Evolutionary conservation across 2,797 vertebrate genomes (phyloP), one percentile per base, ranked within the genome.

Genomic region (Knipowitschia caucasica): DNA sequence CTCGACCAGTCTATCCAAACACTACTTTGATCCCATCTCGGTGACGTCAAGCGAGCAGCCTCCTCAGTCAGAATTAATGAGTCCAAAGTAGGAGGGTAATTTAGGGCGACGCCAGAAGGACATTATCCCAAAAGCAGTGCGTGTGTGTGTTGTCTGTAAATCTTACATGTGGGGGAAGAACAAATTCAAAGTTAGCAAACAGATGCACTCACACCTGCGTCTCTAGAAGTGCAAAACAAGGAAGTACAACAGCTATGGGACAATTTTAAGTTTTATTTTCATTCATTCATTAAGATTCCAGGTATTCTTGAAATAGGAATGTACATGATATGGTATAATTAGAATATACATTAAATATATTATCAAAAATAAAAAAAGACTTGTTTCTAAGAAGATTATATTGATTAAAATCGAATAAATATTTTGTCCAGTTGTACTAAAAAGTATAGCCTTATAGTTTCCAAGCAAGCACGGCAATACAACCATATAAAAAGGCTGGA

Each of bases 81-180:
- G 53, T 54, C 64, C 44, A 36, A 46, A 49, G 17, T 49, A 59
- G 49, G 36, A 53, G 59, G 35, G 46, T 42, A 49, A 62, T 60
- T 69, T 59, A n/a, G 47, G 24, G 58, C 29, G 59, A 53, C 20
- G 35, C 33, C 49, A 3, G 21, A 26, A 42, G 45, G 50, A 56
- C 17, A 62, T 63, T 44, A 30, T 57, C 53, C 47, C 46, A 63
- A 61, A 59, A 40, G 55, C 49, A 2, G 61, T 53, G 57, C 53
- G 73, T 69, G 57, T 56, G 73, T 69, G 76, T 84, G 76, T 73
- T 69, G 67, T 76, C 40, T 15, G 71, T 49, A 43, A 57, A 62
- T 59, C 52, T 67, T 3, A 40, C 20, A 25, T 47, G 73, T 30
- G 57, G 50, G 66, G 63, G 62, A 47, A 49, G 67, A 17, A 57